Evolutionary conservation across 2,888 invertebrate genomes (phyloP).

Genomic region (Malthinus seriepunctatus): DNA sequence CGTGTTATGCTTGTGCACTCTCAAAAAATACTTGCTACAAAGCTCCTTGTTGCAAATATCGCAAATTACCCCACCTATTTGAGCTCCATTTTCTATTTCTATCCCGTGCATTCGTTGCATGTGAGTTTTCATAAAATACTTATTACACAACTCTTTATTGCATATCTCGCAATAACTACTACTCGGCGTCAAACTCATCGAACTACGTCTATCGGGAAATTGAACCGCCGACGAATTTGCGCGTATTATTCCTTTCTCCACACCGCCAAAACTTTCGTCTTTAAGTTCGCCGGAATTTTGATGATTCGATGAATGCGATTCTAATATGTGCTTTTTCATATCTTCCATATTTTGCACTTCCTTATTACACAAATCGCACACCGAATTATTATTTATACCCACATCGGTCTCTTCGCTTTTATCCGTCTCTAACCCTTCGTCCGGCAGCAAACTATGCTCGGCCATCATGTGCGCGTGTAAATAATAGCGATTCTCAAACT

Average conservation of each 20-base stretch:
- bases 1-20: constrained; percentile 97
- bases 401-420: constrained; percentile 46
- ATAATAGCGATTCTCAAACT: constrained; percentile 72
- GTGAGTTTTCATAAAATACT: constrained; percentile 99
- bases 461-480: constrained; percentile 70
- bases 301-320: constrained; percentile 62
- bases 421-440: constrained; percentile 51
- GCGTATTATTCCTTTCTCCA: constrained; percentile 54
- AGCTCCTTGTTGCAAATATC: constrained; percentile 98
- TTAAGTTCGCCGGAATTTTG: constrained; percentile 35
- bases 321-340: constrained; percentile 69
- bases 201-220: constrained; percentile 59
- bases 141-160: constrained; percentile 98
- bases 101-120: constrained; percentile 99
- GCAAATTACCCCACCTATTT: constrained; percentile 92
- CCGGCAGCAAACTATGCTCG: constrained; percentile 64
- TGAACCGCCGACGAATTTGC: constrained; percentile 38
- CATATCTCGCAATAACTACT: constrained; percentile 96
- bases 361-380: constrained; percentile 54
- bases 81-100: constrained; percentile 89
- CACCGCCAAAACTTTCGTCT: constrained; percentile 50
- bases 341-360: constrained; percentile 62
- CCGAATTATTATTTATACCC: constrained; percentile 49
- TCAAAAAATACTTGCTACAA: constrained; percentile 96
- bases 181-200: constrained; percentile 68